Base-by-base conservation (phyloP, 2,113 vertebrate species). In the Sinocyclocheilus anshuiensis region DNA sequence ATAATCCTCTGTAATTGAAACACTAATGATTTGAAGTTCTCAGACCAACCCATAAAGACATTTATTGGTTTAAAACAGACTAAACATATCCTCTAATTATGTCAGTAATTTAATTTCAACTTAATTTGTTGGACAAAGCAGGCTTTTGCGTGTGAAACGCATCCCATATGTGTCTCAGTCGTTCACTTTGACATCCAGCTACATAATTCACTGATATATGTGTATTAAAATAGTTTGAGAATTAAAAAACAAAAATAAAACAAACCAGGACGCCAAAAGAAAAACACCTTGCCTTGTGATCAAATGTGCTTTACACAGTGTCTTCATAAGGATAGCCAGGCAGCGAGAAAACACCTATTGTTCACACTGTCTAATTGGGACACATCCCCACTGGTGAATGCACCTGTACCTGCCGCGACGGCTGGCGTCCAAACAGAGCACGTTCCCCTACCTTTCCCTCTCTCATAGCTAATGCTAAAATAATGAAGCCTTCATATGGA, bases 361-460 rank as follows among this genome's bases (percentile, higher is more conserved):
- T 93, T 94, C 91, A 83, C 92, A 84, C 90, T 80, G 88, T 91
- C 93, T 94, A 94, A 94, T 93, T 94, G 93, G 91, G 92, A 89
- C 91, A 91, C 92, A 81, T 92, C 93, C 93, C 92, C 85, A 91
- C 92, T 86, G 93, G 81, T 91, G 91, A 86, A 93, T 90, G 91
- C 94, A 94, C 94, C 93, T 94, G 93, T 92, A 93, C 92, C 92
- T 92, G 83, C 93, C 74, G 92, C 86, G 91, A 80, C 10, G 84
- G 90, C 91, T 92, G 90, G 88, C 86, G 89, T 92, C 92, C 92
- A 91, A 91, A 77, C 86, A 81, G 75, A 86, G 61, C 84, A 15
- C 86, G 86, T 87, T 92, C 92, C 89, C 89, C 90, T 91, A 82
- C 11, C 48, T 87, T 69, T 83, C 91, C 8, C 89, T 87, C 90